Percentiles rank a stretch among this genome's conserved stretches.
Evolutionary conservation across 23 tunicate genomes (phyloP).

Genomic region (Clavelina lepadiformis): DNA sequence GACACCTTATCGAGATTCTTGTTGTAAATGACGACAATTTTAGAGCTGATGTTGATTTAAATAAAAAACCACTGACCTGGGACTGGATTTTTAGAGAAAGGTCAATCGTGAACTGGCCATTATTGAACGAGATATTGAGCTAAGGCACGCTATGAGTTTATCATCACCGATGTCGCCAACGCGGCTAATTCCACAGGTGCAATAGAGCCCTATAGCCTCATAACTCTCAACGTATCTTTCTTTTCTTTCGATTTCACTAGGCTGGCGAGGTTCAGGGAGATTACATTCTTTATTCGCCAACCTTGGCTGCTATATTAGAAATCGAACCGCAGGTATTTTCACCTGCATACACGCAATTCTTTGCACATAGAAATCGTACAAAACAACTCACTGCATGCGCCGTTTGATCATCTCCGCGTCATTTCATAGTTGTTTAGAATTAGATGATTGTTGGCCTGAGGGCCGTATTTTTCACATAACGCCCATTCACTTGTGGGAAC

Average conservation of each 20-base stretch:
- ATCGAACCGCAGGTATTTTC: constrained; percentile 56
- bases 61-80: neutral
- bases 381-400: no score
- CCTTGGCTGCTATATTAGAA: constrained; percentile 49
- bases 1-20: no score
- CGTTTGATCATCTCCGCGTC: no score
- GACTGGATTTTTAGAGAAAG: neutral
- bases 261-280: constrained; percentile 43
- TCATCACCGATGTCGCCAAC: neutral
- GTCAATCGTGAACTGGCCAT: constrained; percentile 47
- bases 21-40: neutral
- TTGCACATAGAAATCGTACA: no score
- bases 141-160: constrained; percentile 12
- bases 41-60: neutral
- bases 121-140: constrained; percentile 49
- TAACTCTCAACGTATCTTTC: neutral
- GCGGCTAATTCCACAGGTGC: constrained; percentile 13
- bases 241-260: constrained; percentile 3
- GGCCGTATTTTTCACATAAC: no score
- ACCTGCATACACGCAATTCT: constrained; percentile 2
- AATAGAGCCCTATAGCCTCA: neutral
- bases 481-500: no score
- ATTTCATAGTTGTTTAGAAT: no score
- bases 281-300: constrained; percentile 56
- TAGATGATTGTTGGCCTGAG: no score